phyloP scores from a whole-genome alignment of 23 tunicate genomes.

The Halocynthia aurantium region DNA sequence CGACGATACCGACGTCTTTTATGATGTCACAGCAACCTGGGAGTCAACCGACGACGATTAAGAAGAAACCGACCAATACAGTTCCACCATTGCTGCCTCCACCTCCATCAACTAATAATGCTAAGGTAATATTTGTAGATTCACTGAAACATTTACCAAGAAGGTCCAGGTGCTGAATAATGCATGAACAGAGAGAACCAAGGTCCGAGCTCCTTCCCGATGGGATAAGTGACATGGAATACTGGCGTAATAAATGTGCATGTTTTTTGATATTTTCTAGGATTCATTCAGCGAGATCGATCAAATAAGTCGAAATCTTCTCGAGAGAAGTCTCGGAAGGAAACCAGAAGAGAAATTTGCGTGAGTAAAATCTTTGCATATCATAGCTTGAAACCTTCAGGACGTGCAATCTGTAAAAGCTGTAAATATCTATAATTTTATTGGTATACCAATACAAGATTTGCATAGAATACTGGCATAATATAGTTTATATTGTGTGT shows the following conservation, averaged over 20 bases:
- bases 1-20: background rate
- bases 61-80: slow-evolving; percentile 19
- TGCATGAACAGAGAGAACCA: no score
- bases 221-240: no score
- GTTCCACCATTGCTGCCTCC: slow-evolving; percentile 19
- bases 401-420: background rate
- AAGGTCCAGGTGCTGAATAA: no score
- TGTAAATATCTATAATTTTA: background rate
- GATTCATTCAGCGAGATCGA: slow-evolving; percentile 62
- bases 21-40: background rate
- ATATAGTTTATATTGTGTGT: background rate
- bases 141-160: no score
- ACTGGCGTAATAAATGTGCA: no score
- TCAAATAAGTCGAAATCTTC: slow-evolving; percentile 48
- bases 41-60: background rate
- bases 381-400: background rate
- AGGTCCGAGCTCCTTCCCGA: no score
- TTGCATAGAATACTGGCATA: background rate
- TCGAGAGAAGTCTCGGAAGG: slow-evolving; percentile 69
- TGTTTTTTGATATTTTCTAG: background rate
- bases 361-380: slow-evolving; percentile 25
- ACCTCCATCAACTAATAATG: background rate
- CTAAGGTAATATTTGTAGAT: slow-evolving; percentile 3
- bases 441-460: background rate
- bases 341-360: slow-evolving; percentile 50